Base-by-base conservation (phyloP, 2,797 vertebrate species). In the Adelosebastes latens region DNA sequence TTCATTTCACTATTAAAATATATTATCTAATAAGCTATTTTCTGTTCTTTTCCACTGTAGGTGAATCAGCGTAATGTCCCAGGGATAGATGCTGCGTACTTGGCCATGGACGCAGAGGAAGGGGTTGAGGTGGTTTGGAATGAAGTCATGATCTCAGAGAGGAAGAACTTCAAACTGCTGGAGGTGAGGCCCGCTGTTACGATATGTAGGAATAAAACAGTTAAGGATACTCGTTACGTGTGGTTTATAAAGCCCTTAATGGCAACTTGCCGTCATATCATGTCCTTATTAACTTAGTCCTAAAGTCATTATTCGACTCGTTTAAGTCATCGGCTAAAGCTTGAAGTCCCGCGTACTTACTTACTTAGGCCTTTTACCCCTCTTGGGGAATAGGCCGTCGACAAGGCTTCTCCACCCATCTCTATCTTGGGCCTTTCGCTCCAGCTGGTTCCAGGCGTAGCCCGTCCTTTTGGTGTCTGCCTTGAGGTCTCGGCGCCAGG, bases 71-170 rank as follows among this genome's bases (percentile, higher is more conserved):
- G 98, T 75, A 99, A 99, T 24, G 98, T 99, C 25, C 98, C 98
- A 0, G 98, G 98, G 13, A 99, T 99, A 2, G 98, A 99, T 84
- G 97, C 96, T 72, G 98, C 98, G 32, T 99, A 99, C 93, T 93
- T 99, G 91, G 98, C 98, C 77, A 99, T 99, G 98, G 98, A 99
- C 82, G 98, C 98, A 0, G 98, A 99, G 89, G 98, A 99, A 77
- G 98, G 98, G 0, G 98, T 99, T 72, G 98, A 99, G 79, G 98
- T 99, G 1, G 98, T 99, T 20, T 99, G 98, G 98, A 99, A 99
- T 80, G 98, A 99, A 91, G 98, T 99, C 49, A 98, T 98, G 93
- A 99, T 99, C 84, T 99, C 98, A 4, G 97, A 99, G 85, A 93
- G 97, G 84, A 99, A 98, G 92, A 99, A 99, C 94, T 98, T 98